Conservation (phyloP, 1,140 invertebrate species). For the Danaus plexippus region DNA sequence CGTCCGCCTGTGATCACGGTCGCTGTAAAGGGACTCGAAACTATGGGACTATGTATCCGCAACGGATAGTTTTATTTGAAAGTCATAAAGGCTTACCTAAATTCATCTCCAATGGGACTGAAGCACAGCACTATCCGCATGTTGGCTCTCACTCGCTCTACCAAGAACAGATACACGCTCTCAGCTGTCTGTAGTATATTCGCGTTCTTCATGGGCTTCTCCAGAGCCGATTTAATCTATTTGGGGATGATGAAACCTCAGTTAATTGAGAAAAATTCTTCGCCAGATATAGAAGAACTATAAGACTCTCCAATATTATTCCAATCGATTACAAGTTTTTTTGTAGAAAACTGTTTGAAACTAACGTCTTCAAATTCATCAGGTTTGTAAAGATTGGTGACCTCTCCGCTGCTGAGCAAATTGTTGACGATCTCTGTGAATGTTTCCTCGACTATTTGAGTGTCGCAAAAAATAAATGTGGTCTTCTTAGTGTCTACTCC, state of each 20-base stretch:
- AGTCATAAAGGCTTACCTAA: constrained; percentile 41
- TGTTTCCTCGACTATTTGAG: constrained; percentile 83
- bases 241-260: constrained; percentile 16
- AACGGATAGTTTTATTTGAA: too few relatives aligned
- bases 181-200: constrained; percentile 78
- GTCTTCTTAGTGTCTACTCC: constrained; percentile 83
- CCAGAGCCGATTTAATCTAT: constrained; percentile 80
- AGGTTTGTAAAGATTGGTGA: constrained; percentile 85
- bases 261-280: not conserved
- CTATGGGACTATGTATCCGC: too few relatives aligned
- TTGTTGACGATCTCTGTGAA: constrained; percentile 93
- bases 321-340: too few relatives aligned
- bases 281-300: not conserved
- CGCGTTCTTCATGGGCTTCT: constrained; percentile 76
- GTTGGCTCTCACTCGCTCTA: constrained; percentile 82
- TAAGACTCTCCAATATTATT: too few relatives aligned
- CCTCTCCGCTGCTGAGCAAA: constrained; percentile 87
- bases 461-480: constrained; percentile 87
- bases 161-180: constrained; percentile 80
- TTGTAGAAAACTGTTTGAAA: constrained; percentile 15
- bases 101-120: constrained; percentile 87
- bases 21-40: too few relatives aligned
- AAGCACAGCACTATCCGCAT: constrained; percentile 88
- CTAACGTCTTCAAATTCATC: constrained; percentile 88
- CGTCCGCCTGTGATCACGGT: too few relatives aligned